Base-by-base conservation (phyloP, 2,797 vertebrate species). In the Sciaenops ocellatus region DNA sequence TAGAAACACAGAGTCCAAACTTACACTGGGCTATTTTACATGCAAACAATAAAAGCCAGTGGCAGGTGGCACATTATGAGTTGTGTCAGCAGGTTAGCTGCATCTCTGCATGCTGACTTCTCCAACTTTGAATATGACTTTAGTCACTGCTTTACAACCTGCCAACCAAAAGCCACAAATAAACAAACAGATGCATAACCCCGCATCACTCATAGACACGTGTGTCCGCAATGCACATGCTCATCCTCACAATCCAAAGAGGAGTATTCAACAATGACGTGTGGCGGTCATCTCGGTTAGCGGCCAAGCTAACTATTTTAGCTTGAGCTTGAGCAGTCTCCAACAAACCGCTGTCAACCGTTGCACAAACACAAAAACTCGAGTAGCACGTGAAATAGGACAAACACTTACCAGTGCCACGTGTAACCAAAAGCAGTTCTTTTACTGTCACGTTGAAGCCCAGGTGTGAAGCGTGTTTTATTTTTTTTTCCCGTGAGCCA, bases 241-340 rank as follows among this genome's bases (percentile, higher is more conserved):
- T 41, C 24, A 55, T 57, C 26, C 60, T 41, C 54, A 65, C 17
- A 22, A n/a, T 18, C 20, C 24, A 41, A 80, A 77, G 55, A 51
- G 1, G 44, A 74, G 64, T 78, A 51, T 78, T 78, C 55, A 86
- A 86, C 90, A 92, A 90, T 92, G 89, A 92, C 86, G 89, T 88
- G 56, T 69, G 80, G 74, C 90, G 90, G 90, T 92, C 90, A 89
- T 88, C 46, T 79, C 63, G 59, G 83, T 78, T 93, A 92, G 89
- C 89, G 9, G 20, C 22, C 54, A 76, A 79, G 91, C 90, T 93
- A 91, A 65, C 87, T 66, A n/a, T 26, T 41, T 77, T 86, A 90
- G 90, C 85, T 28, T 4, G 59, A 50, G 30, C 44, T 62, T 73
- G 46, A 75, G 34, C 34, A 34, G 8, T 8, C 8, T 38, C 34